phyloP scores from a whole-genome alignment of 2,797 vertebrate species.

The Gastrophryne carolinensis region DNA sequence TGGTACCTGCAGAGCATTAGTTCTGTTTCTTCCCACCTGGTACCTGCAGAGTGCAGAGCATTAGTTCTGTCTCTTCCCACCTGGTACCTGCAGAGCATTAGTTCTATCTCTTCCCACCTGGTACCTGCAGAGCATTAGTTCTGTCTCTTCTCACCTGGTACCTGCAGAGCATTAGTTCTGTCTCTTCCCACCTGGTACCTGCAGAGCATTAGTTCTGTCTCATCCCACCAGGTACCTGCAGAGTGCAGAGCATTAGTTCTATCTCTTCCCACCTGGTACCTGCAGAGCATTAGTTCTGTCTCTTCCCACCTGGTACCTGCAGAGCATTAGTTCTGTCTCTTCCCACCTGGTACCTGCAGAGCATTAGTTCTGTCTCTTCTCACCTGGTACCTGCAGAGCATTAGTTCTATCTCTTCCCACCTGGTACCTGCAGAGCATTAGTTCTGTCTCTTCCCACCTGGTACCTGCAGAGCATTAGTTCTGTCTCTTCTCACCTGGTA shows the following conservation, averaged over 20 bases:
- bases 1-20: too few species aligned
- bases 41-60: too few species aligned
- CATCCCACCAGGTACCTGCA: neutral
- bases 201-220: neutral
- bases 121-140: too few species aligned
- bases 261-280: neutral
- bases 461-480: too few species aligned
- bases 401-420: too few species aligned
- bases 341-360: neutral
- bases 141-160: too few species aligned
- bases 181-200: neutral
- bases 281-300: neutral
- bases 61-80: too few species aligned
- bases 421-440: too few species aligned
- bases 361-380: neutral
- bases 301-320: neutral
- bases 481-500: neutral
- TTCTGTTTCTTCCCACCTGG: too few species aligned
- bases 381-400: too few species aligned
- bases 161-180: fast-evolving
- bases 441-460: too few species aligned
- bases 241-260: neutral
- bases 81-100: neutral
- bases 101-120: neutral
- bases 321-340: neutral